A percentile compares a stretch with the other conserved stretches of the same genome.
phyloP scores from a whole-genome alignment of 2,113 vertebrate genomes.

The Xenopus laevis region DNA sequence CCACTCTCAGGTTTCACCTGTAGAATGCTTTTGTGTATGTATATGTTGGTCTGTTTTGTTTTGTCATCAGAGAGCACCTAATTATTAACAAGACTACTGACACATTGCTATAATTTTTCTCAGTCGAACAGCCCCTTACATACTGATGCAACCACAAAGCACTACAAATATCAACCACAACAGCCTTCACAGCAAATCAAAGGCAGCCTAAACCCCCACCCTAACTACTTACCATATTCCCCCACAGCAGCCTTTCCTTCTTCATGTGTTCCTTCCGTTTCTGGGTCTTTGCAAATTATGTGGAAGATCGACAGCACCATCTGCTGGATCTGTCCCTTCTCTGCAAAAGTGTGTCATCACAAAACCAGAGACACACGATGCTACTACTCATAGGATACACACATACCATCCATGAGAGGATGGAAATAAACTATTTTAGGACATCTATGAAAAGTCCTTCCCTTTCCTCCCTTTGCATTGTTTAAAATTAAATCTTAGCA shows the following conservation, averaged over 20 bases:
- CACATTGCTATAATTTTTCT: not conserved
- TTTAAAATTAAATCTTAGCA: too few relatives aligned
- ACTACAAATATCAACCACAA: not conserved
- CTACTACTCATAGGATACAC: too few relatives aligned
- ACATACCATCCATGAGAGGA: too few relatives aligned
- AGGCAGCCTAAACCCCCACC: not conserved
- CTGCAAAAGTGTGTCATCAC: too few relatives aligned
- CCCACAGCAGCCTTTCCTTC: not conserved
- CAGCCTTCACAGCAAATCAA: not conserved
- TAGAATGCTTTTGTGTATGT: too few relatives aligned
- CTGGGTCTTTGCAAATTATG: not conserved
- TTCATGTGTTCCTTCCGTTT: slow-evolving; percentile 16
- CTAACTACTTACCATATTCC: slow-evolving; percentile 6
- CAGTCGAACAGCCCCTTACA: not conserved
- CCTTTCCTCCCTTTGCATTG: too few relatives aligned
- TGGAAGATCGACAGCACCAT: not conserved
- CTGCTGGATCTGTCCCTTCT: not conserved
- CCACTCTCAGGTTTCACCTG: too few relatives aligned
- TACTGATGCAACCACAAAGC: not conserved
- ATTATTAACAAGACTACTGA: not conserved
- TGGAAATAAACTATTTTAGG: too few relatives aligned
- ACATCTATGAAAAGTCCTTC: too few relatives aligned
- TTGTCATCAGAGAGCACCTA: slow-evolving; percentile 1
- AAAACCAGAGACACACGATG: too few relatives aligned
- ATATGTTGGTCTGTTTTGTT: not conserved